A percentile compares a stretch with the other conserved stretches of the same genome.
Evolutionary conservation across 2,888 invertebrate species (phyloP).

Genomic region (Lapara coniferarum): DNA sequence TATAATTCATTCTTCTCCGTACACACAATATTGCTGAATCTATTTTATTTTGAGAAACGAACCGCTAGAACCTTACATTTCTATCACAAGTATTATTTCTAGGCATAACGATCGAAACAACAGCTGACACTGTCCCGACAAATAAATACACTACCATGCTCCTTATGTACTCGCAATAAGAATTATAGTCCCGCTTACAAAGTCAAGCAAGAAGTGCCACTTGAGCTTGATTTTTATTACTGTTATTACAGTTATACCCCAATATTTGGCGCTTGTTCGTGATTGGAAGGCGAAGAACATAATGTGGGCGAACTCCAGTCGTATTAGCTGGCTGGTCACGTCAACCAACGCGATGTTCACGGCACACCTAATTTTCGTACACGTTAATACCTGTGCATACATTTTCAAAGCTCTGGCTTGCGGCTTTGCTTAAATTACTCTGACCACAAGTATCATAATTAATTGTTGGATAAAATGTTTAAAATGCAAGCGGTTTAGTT

Average conservation of each 20-base stretch:
- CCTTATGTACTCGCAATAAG: not conserved
- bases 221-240: constrained; percentile 1
- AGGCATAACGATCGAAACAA: not conserved
- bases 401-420: not conserved
- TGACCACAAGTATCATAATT: not conserved
- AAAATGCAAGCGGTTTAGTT: too few species aligned
- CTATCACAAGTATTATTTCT: not conserved
- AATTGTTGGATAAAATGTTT: not conserved
- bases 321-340: not conserved
- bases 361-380: constrained; percentile 9
- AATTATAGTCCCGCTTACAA: not conserved
- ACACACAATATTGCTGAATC: too few species aligned
- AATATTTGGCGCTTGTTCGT: not conserved
- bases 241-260: constrained; percentile 4
- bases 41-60: too few species aligned
- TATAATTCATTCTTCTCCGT: too few species aligned
- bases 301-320: not conserved
- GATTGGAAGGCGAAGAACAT: not conserved
- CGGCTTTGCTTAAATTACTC: not conserved
- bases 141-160: too few species aligned
- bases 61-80: too few species aligned
- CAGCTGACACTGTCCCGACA: not conserved
- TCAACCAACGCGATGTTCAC: not conserved
- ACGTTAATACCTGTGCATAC: not conserved
- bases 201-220: not conserved